Evolutionary conservation across 2,888 invertebrate genomes (phyloP).

Genomic region (Lycaena phlaeas): DNA sequence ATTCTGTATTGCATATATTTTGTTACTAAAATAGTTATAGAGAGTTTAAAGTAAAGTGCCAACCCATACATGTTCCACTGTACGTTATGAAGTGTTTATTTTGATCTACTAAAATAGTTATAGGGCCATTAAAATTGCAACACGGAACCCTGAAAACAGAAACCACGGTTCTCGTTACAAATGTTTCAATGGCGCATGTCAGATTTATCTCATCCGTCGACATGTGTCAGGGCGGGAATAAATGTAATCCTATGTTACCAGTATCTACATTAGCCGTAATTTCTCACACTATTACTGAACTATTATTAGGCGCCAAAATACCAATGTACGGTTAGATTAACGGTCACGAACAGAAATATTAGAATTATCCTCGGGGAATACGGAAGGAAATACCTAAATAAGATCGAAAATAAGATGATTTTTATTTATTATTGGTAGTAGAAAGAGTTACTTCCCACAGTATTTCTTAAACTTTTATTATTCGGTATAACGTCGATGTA

Average conservation of each 20-base stretch:
- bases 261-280: neutral
- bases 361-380: neutral
- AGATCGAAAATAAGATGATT: too few species aligned
- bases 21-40: too few species aligned
- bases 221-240: constrained; percentile 4
- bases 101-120: too few species aligned
- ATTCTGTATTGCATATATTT: too few species aligned
- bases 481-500: too few species aligned
- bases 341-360: neutral
- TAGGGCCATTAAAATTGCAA: too few species aligned
- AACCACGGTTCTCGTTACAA: constrained; percentile 3
- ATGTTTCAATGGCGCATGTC: constrained; percentile 1
- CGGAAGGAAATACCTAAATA: neutral
- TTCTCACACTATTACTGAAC: neutral
- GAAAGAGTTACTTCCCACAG: too few species aligned
- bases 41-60: too few species aligned
- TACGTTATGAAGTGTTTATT: too few species aligned
- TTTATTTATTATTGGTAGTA: too few species aligned
- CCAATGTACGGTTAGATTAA: neutral
- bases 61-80: too few species aligned
- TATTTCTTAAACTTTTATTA: too few species aligned
- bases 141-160: neutral
- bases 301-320: constrained; percentile 3
- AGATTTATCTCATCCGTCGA: constrained; percentile 7
- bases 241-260: constrained; percentile 6